Evolutionary conservation across 2,888 invertebrate genomes (phyloP), one percentile per base, ranked within the genome.

Genomic region (Lymantria dispar): DNA sequence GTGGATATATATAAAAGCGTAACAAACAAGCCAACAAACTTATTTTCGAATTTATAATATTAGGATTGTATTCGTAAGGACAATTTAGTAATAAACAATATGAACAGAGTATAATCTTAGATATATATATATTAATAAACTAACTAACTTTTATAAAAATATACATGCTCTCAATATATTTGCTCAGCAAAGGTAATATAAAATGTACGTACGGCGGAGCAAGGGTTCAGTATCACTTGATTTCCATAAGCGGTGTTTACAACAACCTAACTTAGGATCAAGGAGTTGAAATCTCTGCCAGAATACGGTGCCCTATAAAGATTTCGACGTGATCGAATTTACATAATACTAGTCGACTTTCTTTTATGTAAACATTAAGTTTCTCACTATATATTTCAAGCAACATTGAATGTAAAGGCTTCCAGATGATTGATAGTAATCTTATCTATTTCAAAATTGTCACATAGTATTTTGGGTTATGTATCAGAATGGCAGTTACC

Each of bases 291-390:
- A 85, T 85, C 85, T 83, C 78, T 76, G 75, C 74, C 64, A 63
- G 74, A 70, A 79, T 76, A 79, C 77, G 76, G 75, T 79, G 79
- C 81, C 80, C 76, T 76, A 40, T 40, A 70, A 72, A 73, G 78
- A 74, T 68, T 68, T 57, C 72, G 70, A 81, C 86, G 85, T 84
- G 86, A 85, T 84, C 73, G 66, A 72, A 84, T 87, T 86, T 84
- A 77, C 85, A 85, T 87, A 86, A 85, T 79, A 81, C 66, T 70
- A 62, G 62, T 54, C 64, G 64, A 66, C 61, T 68, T 70, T 76
- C 72, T 75, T 75, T 76, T 75, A 76, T 79, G 78, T 74, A 82
- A 78, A 79, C 79, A 60, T 60, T 51, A 68, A 76, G 70, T 76
- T 76, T 80, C 82, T 80, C 74, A 29, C 43, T 49, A 53, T 69